Percentiles rank a stretch among this genome's conserved stretches.
Evolutionary conservation across 2,113 vertebrate species (phyloP).

Genomic region (Taxidea taxus): DNA sequence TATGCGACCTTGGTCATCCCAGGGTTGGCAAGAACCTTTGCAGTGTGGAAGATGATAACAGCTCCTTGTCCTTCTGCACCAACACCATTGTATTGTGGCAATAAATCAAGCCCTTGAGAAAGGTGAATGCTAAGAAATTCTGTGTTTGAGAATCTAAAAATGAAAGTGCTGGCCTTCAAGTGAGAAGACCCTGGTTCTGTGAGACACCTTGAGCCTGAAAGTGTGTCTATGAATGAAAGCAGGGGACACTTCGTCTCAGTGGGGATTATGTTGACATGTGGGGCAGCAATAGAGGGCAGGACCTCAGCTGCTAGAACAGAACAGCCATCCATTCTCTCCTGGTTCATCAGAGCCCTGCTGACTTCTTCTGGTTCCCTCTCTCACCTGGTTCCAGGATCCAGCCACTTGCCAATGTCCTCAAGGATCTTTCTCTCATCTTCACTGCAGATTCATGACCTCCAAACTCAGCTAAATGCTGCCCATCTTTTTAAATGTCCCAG

Average conservation of each 20-base stretch:
- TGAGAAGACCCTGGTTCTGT: not conserved
- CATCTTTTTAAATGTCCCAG: not conserved
- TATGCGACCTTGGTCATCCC: not conserved
- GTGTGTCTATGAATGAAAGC: not conserved
- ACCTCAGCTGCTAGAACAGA: not conserved
- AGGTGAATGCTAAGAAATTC: not conserved
- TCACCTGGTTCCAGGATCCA: not conserved
- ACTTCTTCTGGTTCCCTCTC: not conserved
- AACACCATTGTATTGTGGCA: not conserved
- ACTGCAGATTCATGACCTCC: not conserved
- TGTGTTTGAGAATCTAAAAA: not conserved
- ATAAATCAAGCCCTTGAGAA: not conserved
- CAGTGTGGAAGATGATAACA: not conserved
- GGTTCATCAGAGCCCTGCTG: not conserved
- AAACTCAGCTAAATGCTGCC: not conserved
- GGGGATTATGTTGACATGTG: not conserved
- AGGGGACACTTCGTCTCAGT: not conserved
- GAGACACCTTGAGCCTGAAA: not conserved
- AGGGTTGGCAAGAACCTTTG: not conserved
- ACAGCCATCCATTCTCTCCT: not conserved
- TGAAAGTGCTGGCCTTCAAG: not conserved
- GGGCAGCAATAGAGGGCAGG: not conserved
- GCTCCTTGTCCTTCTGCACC: not conserved
- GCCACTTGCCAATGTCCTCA: not conserved
- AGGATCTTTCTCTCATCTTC: not conserved